Conservation (phyloP, 2,888 invertebrate species). For the Lapara coniferarum region DNA sequence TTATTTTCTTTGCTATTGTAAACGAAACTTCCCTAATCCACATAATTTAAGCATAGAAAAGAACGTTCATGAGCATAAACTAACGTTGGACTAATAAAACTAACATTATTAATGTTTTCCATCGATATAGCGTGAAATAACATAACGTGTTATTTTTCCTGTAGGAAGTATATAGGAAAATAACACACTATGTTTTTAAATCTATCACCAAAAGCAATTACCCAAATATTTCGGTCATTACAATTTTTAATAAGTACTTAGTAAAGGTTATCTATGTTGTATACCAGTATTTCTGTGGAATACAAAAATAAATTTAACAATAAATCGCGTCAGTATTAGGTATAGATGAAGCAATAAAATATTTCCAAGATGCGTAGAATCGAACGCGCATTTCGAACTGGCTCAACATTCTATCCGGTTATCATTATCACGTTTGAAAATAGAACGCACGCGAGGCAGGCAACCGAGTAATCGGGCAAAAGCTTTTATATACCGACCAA, state of each 20-base stretch:
- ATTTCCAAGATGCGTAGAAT: conserved; percentile 7
- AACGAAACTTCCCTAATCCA: neutral
- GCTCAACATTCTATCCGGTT: conserved; percentile 68
- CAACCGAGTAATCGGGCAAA: conserved; percentile 79
- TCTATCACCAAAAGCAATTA: neutral
- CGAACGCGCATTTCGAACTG: conserved; percentile 41
- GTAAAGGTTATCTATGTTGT: neutral
- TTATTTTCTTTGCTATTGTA: conserved; percentile 28
- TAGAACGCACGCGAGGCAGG: conserved; percentile 81
- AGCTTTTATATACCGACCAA: conserved; percentile 72
- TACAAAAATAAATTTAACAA: neutral
- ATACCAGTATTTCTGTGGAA: neutral
- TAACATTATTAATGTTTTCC: too few species aligned
- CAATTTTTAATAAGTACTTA: neutral
- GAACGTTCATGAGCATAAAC: neutral
- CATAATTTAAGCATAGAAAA: neutral
- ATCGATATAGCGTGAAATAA: neutral
- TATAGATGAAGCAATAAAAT: conserved; percentile 22
- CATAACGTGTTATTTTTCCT: too few species aligned
- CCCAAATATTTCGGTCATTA: neutral
- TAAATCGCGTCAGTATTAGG: conserved; percentile 1
- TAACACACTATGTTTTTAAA: neutral
- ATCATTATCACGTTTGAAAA: conserved; percentile 82
- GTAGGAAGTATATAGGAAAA: neutral
- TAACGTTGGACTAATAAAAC: neutral